Percentiles rank a stretch among this genome's conserved stretches.
phyloP scores from a whole-genome alignment of 2,797 vertebrate genomes.

The Synanceia verrucosa region DNA sequence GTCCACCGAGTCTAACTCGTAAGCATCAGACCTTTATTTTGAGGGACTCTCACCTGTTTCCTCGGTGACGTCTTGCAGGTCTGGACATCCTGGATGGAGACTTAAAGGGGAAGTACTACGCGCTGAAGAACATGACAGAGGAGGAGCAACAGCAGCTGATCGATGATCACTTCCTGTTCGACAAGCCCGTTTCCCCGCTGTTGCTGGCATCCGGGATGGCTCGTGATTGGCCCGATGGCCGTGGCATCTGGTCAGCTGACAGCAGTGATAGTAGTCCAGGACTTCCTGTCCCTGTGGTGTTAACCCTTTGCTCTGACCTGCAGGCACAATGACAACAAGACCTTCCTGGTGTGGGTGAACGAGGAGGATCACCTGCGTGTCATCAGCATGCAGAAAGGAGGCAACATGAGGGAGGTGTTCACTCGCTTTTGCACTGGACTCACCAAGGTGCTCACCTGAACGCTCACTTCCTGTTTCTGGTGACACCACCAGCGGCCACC shows the following conservation, averaged over 20 bases:
- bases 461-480: slow-evolving; percentile 66
- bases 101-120: slow-evolving; percentile 92
- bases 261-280: no score
- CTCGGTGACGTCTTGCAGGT: slow-evolving; percentile 43
- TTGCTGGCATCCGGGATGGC: slow-evolving; percentile 94
- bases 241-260: slow-evolving; percentile 88
- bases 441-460: slow-evolving; percentile 82
- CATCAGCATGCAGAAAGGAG: slow-evolving; percentile 98
- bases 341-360: slow-evolving; percentile 97
- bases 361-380: slow-evolving; percentile 97
- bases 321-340: slow-evolving; percentile 98
- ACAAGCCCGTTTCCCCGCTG: slow-evolving; percentile 92
- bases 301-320: neutral
- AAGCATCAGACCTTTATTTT: neutral
- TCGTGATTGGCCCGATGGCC: slow-evolving; percentile 94
- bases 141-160: slow-evolving; percentile 95
- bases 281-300: neutral
- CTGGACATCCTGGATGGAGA: slow-evolving; percentile 85
- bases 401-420: slow-evolving; percentile 96
- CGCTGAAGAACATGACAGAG: slow-evolving; percentile 93
- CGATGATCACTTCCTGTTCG: slow-evolving; percentile 96
- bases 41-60: neutral
- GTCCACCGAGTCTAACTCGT: no score
- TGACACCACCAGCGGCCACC: slow-evolving; percentile 73
- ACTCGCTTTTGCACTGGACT: slow-evolving; percentile 94